Conservation (phyloP, 2,797 vertebrate species). For the Poeciliopsis presidionis region DNA sequence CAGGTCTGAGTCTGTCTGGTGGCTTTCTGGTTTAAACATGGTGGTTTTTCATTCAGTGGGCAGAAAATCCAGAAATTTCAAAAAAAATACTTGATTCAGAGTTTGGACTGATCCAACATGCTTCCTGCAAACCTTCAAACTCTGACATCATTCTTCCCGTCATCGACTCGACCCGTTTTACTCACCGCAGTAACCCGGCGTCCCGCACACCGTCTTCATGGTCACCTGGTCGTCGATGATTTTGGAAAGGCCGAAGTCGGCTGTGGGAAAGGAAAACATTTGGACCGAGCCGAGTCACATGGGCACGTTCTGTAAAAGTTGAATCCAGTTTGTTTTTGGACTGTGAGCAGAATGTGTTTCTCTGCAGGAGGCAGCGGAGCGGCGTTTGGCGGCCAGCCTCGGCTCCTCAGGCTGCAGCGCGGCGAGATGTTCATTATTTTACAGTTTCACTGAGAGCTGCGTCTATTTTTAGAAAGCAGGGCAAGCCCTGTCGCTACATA, state of each 20-base stretch:
- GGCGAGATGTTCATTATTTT: background rate
- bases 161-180: background rate
- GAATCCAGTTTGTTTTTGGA: slow-evolving; percentile 17
- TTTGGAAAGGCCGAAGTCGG: slow-evolving; percentile 91
- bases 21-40: too few relatives aligned
- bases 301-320: background rate
- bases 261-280: slow-evolving; percentile 58
- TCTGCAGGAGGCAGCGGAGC: slow-evolving; percentile 16
- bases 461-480: background rate
- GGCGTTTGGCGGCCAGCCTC: slow-evolving; percentile 1
- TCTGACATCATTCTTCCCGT: too few relatives aligned
- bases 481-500: background rate
- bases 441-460: background rate
- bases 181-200: slow-evolving; percentile 91
- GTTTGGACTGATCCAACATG: too few relatives aligned
- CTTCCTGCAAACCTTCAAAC: too few relatives aligned
- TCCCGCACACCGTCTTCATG: slow-evolving; percentile 92
- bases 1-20: too few relatives aligned
- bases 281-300: background rate
- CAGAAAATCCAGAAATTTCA: too few relatives aligned
- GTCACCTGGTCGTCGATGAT: slow-evolving; percentile 90
- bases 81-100: too few relatives aligned
- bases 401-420: background rate
- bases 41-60: too few relatives aligned
- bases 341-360: slow-evolving; percentile 16